Evolutionary conservation across 1,140 invertebrate species (phyloP), one percentile per base, ranked within the genome.

Genomic region (Diabrotica undecimpunctata): DNA sequence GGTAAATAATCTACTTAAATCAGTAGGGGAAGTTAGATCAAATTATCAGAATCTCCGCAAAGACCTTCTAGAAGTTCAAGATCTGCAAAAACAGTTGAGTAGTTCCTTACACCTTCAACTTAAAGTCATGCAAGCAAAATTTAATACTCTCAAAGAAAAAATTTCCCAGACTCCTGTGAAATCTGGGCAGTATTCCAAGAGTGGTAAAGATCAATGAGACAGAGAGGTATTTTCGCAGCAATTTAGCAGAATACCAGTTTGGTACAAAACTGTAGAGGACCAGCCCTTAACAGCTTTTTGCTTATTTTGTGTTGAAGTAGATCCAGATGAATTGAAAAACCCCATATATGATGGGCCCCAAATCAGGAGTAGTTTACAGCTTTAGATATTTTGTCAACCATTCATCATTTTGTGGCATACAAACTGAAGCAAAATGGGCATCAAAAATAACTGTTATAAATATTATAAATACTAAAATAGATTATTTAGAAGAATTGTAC

Each of bases 1-100:
- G 61, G 77, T 79, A 5, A 70, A 71, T 63, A 71, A 68, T 52
- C 62, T 79, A 14, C 63, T 79, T 12, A 72, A 73, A 54, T 78
- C 76, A 7, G 76, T 79, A 5, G 74, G 70, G 51, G 75, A 79
- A 61, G 77, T 79, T n/a, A 78, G 76, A 62, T 71, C 61, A 46
- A 77, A 79, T 52, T 79, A 79, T 57, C 77, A 79, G 54, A 73
- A 75, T 67, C 68, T 79, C n/a, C 72, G 76, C 37, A 77, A 74
- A 65, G 77, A 78, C 38, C 65, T 78, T 14, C 68, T 73, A 64
- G 77, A 68, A 60, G 77, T 79, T 7, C 77, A 79, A 61, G 75
- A 77, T 50, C 66, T 79, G 6, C 77, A 78, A 66, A 77, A 74
- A 66, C 75, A 79, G 54, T 67, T 79, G n/a, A 78, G 74, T 65